phyloP scores from a whole-genome alignment of 2,797 vertebrate genomes.

The Myotis findleyi region DNA sequence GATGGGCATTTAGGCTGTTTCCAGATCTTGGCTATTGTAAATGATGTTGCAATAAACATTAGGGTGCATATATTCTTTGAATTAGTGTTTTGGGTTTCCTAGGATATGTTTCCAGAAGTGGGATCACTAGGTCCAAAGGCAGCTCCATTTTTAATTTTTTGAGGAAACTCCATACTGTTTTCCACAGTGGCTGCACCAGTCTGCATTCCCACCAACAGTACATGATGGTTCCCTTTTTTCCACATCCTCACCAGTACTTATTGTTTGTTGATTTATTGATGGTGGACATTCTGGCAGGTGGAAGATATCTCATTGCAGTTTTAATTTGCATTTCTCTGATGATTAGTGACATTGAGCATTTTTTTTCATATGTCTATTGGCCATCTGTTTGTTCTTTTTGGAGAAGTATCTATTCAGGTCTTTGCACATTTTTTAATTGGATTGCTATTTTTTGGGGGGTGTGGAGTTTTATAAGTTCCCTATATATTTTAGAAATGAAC shows the following conservation, averaged over 20 bases:
- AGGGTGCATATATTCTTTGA: not conserved
- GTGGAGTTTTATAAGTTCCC: not conserved
- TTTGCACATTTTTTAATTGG: not conserved
- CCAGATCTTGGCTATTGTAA: not conserved
- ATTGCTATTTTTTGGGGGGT: not conserved
- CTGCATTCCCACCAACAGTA: not conserved
- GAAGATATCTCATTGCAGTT: not conserved
- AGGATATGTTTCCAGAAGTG: not conserved
- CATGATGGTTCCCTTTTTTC: not conserved
- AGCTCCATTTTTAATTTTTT: not conserved
- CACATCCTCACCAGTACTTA: not conserved
- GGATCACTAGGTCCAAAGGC: not conserved
- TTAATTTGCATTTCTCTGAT: not conserved
- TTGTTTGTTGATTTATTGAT: not conserved
- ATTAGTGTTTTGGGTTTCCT: not conserved
- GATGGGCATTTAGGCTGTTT: not conserved
- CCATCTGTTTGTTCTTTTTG: not conserved
- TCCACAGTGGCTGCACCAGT: not conserved
- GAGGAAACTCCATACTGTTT: not conserved
- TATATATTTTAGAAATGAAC: not conserved
- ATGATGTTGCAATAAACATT: not conserved
- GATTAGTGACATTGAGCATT: not conserved
- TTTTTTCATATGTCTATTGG: not conserved
- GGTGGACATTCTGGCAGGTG: not conserved
- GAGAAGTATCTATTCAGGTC: not conserved